Evolutionary conservation across 2,797 vertebrate genomes (phyloP), one percentile per base, ranked within the genome.

Genomic region (Pseudopleuronectes americanus): DNA sequence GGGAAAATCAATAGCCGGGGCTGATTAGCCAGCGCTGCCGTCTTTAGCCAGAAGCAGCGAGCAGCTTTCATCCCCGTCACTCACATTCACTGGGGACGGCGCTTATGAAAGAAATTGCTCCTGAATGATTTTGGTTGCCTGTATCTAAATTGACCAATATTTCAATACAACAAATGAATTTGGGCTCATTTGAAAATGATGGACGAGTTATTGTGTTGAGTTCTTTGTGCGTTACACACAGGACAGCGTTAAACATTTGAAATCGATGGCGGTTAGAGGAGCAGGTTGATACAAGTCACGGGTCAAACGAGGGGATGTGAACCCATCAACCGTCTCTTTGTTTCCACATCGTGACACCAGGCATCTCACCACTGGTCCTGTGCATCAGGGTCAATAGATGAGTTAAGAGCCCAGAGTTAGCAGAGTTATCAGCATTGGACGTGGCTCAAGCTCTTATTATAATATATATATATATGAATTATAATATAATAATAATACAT

Each of bases 1-100:
- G 71, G 79, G 33, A 71, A 71, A 87, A 90, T 86, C 84, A 84
- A 86, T 89, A 80, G 6, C 56, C 6, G 80, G 62, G 66, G 59
- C 76, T 87, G 85, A 86, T 87, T 85, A 87, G 75, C 68, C 23
- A 10, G 28, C 54, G 81, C 41, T 62, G 62, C 68, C 19, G 65
- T 69, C 57, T 74, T 71, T 55, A 80, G 56, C 77, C 45, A 31
- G 17, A 6, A 75, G 71, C 68, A 24, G 49, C 70, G 23, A 28
- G 59, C 8, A 13, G 10, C 54, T 16, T 31, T 47, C 13, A 22
- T 57, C 59, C 41, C 52, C 17, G 14, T 74, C 70, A 51, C 43
- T 76, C 64, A 77, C 63, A 52, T 64, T 69, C 21, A 64, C 47
- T 38, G 8, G 10, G 55, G 1, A 5, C 6, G 28, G n/a, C 1